Percentiles rank a stretch among this genome's conserved stretches.
Conservation (phyloP, 2,797 vertebrate genomes). For the Champsocephalus esox region DNA sequence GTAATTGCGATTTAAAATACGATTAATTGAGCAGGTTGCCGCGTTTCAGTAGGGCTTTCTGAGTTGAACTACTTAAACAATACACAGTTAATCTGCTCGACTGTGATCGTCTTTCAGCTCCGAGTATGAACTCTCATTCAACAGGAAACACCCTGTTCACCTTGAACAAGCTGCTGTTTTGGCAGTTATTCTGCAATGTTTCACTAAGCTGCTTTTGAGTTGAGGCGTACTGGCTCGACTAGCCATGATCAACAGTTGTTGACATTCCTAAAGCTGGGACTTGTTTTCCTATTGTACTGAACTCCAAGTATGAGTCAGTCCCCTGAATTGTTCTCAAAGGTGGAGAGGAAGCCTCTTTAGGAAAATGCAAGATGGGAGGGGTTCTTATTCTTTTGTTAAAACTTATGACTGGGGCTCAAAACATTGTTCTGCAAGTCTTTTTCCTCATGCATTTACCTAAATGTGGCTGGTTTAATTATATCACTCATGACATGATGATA, state of each 20-base stretch:
- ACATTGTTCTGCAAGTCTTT: conserved; percentile 23
- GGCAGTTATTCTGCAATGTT: conserved; percentile 24
- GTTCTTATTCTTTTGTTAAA: conserved; percentile 67
- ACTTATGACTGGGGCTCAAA: conserved; percentile 40
- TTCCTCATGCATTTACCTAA: conserved; percentile 1
- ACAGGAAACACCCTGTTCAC: conserved; percentile 45
- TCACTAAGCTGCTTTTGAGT: conserved; percentile 23
- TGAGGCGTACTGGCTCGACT: conserved; percentile 21
- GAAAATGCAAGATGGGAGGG: conserved; percentile 76
- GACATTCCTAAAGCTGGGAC: conserved; percentile 68
- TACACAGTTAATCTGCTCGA: conserved; percentile 8
- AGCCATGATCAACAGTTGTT: conserved; percentile 58
- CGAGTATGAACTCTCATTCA: conserved; percentile 22
- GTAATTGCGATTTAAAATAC: too few species aligned
- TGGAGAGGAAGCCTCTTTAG: conserved; percentile 84
- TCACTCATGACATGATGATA: conserved; percentile 10
- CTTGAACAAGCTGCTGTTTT: conserved; percentile 13
- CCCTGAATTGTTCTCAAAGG: conserved; percentile 82
- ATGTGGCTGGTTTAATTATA: background rate
- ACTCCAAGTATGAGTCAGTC: conserved; percentile 71
- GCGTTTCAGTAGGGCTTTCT: background rate
- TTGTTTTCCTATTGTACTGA: conserved; percentile 69
- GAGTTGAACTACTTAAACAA: conserved; percentile 6
- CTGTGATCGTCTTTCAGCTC: background rate
- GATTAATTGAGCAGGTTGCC: background rate